Evolutionary conservation across 2,113 vertebrate genomes (phyloP), one percentile per base, ranked within the genome.

Genomic region (Xiphophorus hellerii): DNA sequence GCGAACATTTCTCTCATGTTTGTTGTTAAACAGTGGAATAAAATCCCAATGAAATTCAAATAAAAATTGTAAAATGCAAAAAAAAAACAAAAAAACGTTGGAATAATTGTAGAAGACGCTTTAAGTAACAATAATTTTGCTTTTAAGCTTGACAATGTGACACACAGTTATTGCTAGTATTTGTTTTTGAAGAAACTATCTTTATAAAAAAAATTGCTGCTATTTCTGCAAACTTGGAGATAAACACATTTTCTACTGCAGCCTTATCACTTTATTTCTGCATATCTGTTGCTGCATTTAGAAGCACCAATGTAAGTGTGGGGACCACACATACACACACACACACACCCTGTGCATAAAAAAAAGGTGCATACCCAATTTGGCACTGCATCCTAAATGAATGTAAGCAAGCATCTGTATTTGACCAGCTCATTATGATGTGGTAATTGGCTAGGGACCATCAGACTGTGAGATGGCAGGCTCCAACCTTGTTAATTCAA

Each of bases 361-460:
- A 77, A 84, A 77, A 84, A 77, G 44, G 67, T 30, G 13, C 39
- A 15, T 72, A 66, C 58, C 62, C 48, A 71, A 54, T 64, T 73
- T 84, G 74, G 64, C 74, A 69, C 60, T 15, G 64, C 64, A 72
- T 80, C 74, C 30, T 79, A 84, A 93, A 88, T 88, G 78, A 86
- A 77, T 58, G 73, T 69, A 84, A 86, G 81, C 80, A 82, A 80
- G 82, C 83, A 76, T 83, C 79, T 80, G 73, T 77, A 78, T 81
- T 86, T 87, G 90, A 87, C 84, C 84, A 74, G 74, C 86, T 92
- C 83, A 87, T 92, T 88, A 89, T 83, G 86, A 86, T 70, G 84
- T 81, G 87, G 84, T 91, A 90, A 93, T 93, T 93, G 89, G 84
- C 70, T 72, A 33, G 81, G 73, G 87, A 80, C 70, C 88, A 89